Percentiles rank a stretch among this genome's conserved stretches.
Conservation (phyloP, 2,888 invertebrate species). For the Acheta domesticus region DNA sequence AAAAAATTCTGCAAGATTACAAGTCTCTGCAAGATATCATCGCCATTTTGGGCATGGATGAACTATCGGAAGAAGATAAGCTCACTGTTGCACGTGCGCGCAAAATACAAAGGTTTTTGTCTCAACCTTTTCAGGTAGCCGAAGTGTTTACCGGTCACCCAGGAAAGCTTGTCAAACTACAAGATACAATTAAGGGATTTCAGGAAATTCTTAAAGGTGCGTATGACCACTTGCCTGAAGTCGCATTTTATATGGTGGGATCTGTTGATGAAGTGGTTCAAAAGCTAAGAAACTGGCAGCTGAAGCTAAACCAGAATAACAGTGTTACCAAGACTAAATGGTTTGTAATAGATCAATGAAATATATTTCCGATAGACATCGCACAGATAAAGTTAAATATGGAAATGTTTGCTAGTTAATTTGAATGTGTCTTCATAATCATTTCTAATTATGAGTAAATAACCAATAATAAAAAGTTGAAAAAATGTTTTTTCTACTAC, state of each 20-base stretch:
- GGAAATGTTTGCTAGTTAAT: too few species aligned
- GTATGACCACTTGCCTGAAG: conserved; percentile 92
- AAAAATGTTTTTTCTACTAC: too few species aligned
- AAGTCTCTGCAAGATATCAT: conserved; percentile 92
- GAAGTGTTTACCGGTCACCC: conserved; percentile 97
- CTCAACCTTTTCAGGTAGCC: conserved; percentile 97
- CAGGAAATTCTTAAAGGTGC: conserved; percentile 85
- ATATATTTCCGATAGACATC: too few species aligned
- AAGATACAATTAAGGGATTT: conserved; percentile 91
- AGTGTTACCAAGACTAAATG: too few species aligned
- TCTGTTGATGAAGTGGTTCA: conserved; percentile 89
- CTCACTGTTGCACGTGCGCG: conserved; percentile 92
- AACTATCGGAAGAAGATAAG: conserved; percentile 98
- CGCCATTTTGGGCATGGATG: conserved; percentile 98
- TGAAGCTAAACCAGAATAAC: not conserved
- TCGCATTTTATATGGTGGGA: conserved; percentile 99
- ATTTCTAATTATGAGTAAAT: too few species aligned
- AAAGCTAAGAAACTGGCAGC: conserved; percentile 71
- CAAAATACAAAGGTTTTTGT: conserved; percentile 97
- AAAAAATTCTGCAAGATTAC: conserved; percentile 87
- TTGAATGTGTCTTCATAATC: too few species aligned
- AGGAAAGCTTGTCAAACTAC: conserved; percentile 90
- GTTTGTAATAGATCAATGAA: too few species aligned
- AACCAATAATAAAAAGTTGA: too few species aligned
- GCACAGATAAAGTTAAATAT: too few species aligned